Base-by-base conservation (phyloP, 2,888 invertebrate genomes). In the Liodrosophila aerea region DNA sequence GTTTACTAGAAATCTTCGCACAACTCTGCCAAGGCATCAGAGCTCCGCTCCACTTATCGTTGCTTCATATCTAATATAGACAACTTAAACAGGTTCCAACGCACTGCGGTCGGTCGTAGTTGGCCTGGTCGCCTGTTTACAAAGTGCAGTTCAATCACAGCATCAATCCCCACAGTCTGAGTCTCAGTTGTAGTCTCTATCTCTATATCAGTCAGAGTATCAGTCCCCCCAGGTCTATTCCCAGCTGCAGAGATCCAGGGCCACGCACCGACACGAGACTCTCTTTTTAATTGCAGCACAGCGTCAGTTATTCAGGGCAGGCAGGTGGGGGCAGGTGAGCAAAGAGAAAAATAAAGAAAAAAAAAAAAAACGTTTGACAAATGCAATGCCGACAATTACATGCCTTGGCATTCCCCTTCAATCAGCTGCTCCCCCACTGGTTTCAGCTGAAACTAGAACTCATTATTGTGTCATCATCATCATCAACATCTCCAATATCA, bases 31-130 rank as follows among this genome's bases (percentile, higher is more conserved):
- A 61, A 64, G 63, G 61, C 64, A 68, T 63, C 64, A 53, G 59
- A 71, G 70, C 22, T 22, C 22, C 82, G 78, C 78, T 80, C 78
- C 80, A 78, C 82, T 80, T 80, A 80, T 80, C 78, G 82, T 78
- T 82, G 82, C 82, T 73, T 80, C 82, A 80, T 82, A 80, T 80
- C 78, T 80, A 80, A 80, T 80, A 78, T 80, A 76, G 82, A 82
- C 76, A 80, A 82, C 61, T 22, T 71, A 80, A 80, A 80, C 78
- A 76, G 82, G 78, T 80, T 80, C 68, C 61, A 73, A 22, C 73
- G 72, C 73, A 65, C 73, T 65, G 59, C 56, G 64, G 73, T 73
- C 73, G 64, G 63, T 65, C 66, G 65, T 33, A 22, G 22, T 22
- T 33, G 36, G 37, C 46, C 41, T 46, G 47, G 18, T 69, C 34